phyloP scores from a whole-genome alignment of 2,888 invertebrate species.

The Lumbricus terrestris region DNA sequence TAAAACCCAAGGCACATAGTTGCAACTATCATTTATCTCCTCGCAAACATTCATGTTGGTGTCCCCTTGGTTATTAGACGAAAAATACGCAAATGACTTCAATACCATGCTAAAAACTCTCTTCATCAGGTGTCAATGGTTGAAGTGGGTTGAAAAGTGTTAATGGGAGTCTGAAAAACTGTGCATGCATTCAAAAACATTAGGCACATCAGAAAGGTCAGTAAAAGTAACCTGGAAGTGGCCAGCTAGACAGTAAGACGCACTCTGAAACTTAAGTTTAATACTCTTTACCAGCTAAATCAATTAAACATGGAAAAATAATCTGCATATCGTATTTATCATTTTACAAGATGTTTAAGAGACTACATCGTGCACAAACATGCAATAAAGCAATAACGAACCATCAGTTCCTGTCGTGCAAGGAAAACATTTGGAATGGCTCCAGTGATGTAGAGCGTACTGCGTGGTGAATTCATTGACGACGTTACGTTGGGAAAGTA shows the following conservation, averaged over 20 bases:
- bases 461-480: constrained; percentile 63
- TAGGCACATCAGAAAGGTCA: not conserved
- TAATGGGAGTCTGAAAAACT: not conserved
- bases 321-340: too few species aligned
- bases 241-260: not conserved
- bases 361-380: too few species aligned
- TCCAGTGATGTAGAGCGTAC: constrained; percentile 83
- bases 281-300: too few species aligned
- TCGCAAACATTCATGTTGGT: not conserved
- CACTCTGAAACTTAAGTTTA: not conserved
- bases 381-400: constrained; percentile 62
- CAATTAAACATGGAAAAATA: not conserved
- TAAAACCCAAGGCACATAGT: not conserved
- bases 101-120: not conserved
- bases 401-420: constrained; percentile 86
- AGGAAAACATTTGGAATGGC: constrained; percentile 83
- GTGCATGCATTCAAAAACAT: not conserved
- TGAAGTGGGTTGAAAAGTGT: not conserved
- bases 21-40: not conserved
- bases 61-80: not conserved
- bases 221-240: not conserved
- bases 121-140: not conserved
- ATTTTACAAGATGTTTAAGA: too few species aligned
- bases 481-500: constrained; percentile 88
- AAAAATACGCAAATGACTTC: not conserved